These are phyloP conservation scores for Drosophila prolongata DNA, from an alignment of 2,888 invertebrate species.

Conservation along the genomic window DNA sequence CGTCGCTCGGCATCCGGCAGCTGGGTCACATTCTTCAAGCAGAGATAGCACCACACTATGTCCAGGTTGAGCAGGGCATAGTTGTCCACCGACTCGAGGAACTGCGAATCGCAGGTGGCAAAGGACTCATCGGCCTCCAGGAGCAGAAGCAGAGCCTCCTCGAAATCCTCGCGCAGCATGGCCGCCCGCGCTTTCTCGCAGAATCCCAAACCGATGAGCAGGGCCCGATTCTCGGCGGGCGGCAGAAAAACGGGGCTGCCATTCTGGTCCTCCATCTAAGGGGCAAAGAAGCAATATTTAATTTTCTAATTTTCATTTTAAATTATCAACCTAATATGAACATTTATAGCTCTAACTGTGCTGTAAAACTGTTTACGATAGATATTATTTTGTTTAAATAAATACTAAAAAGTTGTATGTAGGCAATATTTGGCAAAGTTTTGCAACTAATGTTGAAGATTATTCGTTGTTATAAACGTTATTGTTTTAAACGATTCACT, in stretches of 20 bases:
- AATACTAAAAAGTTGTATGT: too few relatives aligned
- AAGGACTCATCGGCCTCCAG: conserved; percentile 92
- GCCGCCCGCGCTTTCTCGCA: conserved; percentile 92
- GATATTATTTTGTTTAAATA: too few relatives aligned
- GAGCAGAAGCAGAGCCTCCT: conserved; percentile 89
- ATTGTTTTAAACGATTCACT: too few relatives aligned
- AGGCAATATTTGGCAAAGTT: too few relatives aligned
- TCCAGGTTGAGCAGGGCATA: conserved; percentile 93
- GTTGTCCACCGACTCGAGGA: conserved; percentile 90
- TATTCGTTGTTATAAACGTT: too few relatives aligned
- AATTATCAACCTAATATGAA: too few relatives aligned
- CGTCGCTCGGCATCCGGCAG: conserved; percentile 90
- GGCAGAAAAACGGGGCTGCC: conserved; percentile 91
- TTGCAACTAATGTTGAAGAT: too few relatives aligned
- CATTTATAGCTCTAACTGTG: too few relatives aligned
- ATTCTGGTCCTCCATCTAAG: conserved; percentile 90
- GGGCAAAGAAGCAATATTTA: neutral
- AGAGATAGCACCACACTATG: conserved; percentile 95
- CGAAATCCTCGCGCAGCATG: conserved; percentile 87
- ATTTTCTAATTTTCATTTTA: too few relatives aligned
- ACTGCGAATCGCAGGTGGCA: conserved; percentile 84
- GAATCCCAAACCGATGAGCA: conserved; percentile 91
- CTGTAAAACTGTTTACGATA: too few relatives aligned
- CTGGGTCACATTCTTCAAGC: conserved; percentile 88
- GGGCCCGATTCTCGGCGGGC: conserved; percentile 87